Evolutionary conservation across 2,797 vertebrate genomes (phyloP), one percentile per base, ranked within the genome.

Genomic region (Anableps anableps): DNA sequence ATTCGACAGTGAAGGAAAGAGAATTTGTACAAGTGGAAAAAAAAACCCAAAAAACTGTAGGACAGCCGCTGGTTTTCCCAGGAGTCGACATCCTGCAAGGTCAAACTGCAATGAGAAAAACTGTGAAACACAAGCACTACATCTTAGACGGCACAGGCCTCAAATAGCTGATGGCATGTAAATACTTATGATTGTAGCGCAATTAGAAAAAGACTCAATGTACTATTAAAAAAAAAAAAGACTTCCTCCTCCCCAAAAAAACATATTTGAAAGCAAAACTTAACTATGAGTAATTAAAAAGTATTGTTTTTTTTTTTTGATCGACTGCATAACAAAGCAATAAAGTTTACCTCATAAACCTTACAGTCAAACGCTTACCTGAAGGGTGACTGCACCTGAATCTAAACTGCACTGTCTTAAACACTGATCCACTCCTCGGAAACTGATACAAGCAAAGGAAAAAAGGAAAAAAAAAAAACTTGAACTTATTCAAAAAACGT

Each of bases 91-190:
- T 71, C 68, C 68, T 45, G 11, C 68, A 31, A 72, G 68, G 14
- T 72, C 68, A 31, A 43, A 71, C 43, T 29, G 43, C n/a, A 29
- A 19, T 29, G 66, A 47, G 68, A 71, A 71, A 71, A 71, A 29
- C 66, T 68, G 66, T 23, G 45, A n/a, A 70, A 45, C 38, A 26
- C 38, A 26, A 43, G 13, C 23, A 16, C 23, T n/a, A 13, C 13
- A 45, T n/a, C 41, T 26, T 13, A n/a, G 23, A 16, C 14, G 23
- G 43, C 1, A 26, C 34, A 23, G 62, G 23, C 10, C 36, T 41
- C 21, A 68, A 60, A 60, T n/a, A 43, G 26, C 13, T 41, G 26
- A 23, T 41, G 26, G 26, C 5, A 13, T 41, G 21, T 43, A 41
- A 43, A 68, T 26, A 26, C 17, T 41, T 5, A 41, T 43, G 4